phyloP scores from a whole-genome alignment of 2,113 vertebrate genomes.

The Athene noctua region DNA sequence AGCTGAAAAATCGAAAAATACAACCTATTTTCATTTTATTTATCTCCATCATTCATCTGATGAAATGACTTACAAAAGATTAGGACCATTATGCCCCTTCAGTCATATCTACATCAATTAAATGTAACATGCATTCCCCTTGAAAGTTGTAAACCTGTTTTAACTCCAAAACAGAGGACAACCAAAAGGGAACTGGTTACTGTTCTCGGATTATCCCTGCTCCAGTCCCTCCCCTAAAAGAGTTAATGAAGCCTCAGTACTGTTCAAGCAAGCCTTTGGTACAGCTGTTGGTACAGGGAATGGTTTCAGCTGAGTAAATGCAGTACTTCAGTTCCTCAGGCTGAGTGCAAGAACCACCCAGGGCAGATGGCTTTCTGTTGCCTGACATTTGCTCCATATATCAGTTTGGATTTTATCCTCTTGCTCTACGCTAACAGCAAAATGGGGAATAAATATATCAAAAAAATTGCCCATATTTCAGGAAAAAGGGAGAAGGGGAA shows the following conservation, averaged over 20 bases:
- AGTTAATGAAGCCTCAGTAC: not conserved
- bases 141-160: not conserved
- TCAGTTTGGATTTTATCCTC: not conserved
- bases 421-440: not conserved
- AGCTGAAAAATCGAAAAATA: not conserved
- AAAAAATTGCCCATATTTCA: not conserved
- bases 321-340: not conserved
- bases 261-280: not conserved
- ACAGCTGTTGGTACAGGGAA: not conserved
- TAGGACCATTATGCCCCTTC: not conserved
- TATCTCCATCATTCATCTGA: not conserved
- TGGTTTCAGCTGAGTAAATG: not conserved
- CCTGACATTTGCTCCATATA: not conserved
- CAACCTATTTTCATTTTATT: not conserved
- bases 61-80: not conserved
- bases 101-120: not conserved
- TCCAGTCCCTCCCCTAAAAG: not conserved
- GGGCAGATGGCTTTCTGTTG: not conserved
- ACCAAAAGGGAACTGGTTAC: not conserved
- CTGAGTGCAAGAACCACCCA: not conserved
- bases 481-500: not conserved
- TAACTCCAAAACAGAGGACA: not conserved
- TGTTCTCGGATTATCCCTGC: not conserved
- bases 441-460: not conserved
- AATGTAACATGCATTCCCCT: rapidly evolving